Conservation (phyloP, 2,888 invertebrate genomes). For the Cotesia congregata region DNA sequence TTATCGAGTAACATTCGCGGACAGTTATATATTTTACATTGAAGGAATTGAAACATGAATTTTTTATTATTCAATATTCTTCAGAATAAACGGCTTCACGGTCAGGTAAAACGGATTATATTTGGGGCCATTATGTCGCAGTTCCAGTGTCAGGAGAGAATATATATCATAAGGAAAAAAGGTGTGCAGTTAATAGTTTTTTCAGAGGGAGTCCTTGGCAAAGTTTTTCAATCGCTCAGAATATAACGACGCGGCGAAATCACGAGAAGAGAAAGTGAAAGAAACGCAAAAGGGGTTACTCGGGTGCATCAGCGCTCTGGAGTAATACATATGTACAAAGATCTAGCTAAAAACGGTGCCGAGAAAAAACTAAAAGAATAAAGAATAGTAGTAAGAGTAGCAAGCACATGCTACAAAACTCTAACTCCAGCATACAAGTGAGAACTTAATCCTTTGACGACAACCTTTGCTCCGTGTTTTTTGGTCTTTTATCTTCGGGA, state of each 20-base stretch:
- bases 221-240: constrained; percentile 51
- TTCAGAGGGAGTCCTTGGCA: constrained; percentile 41
- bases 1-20: background rate
- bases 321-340: background rate
- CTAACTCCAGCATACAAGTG: constrained; percentile 16
- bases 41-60: constrained; percentile 9
- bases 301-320: background rate
- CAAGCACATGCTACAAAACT: background rate
- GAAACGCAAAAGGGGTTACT: constrained; percentile 18
- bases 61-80: constrained; percentile 49
- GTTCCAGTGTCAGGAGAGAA: background rate
- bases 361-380: constrained; percentile 17
- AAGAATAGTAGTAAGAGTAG: too few species aligned
- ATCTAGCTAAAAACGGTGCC: constrained; percentile 4
- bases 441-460: constrained; percentile 37
- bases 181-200: constrained; percentile 46
- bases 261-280: constrained; percentile 25
- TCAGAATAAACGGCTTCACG: constrained; percentile 37
- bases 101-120: constrained; percentile 22
- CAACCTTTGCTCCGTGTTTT: constrained; percentile 13
- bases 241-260: constrained; percentile 17
- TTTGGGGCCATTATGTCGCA: background rate
- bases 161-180: background rate
- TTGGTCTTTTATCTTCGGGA: background rate
- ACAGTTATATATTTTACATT: constrained; percentile 9